Evolutionary conservation across 1,140 invertebrate genomes (phyloP), one percentile per base, ranked within the genome.

Genomic region (Pectinophora gossypiella): DNA sequence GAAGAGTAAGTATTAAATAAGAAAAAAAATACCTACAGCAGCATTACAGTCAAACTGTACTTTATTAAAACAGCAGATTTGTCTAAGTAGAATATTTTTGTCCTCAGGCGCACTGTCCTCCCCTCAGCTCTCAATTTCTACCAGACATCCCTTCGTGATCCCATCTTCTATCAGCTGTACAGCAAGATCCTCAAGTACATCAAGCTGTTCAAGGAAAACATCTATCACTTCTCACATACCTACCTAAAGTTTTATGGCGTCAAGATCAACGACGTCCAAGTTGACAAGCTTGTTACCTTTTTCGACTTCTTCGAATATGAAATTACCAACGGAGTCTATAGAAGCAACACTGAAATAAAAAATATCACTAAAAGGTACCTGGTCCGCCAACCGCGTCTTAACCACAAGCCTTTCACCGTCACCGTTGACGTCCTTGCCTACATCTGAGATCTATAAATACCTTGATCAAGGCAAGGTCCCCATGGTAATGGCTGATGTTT

Each of bases 351-450:
- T 22, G 73, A 85, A 58, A 45, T 72, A n/a, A 68, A 70, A 40
- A 40, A 60, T 18, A 19, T 54, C 21, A 21, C 62, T 35, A 53
- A 63, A 49, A 19, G 50, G 52, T 90, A 89, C 53, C 80, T 84
- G 21, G 89, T 91, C 7, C 88, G 90, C 48, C 91, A 92, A 53
- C 78, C 86, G 22, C 90, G 92, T 60, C 79, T 93, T 2, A 82
- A 90, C 76, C 90, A 93, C 82, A 90, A 91, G 73, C 89, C 89
- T 22, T 95, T 92, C 89, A 90, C 81, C 53, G 90, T 92, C 53
- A 90, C 88, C 54, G 78, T 92, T 50, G 81, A 89, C 43, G 80
- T 93, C 89, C 46, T 89, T 91, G 47, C 90, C 91, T 13, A 89
- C 91, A 59, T 74, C 85, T 23, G 80, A 90, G 18, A 88, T 92